A percentile compares a stretch with the other conserved stretches of the same genome.
Conservation (phyloP, 92 coral and sea anemone genomes). For the Actinernus sp. region DNA sequence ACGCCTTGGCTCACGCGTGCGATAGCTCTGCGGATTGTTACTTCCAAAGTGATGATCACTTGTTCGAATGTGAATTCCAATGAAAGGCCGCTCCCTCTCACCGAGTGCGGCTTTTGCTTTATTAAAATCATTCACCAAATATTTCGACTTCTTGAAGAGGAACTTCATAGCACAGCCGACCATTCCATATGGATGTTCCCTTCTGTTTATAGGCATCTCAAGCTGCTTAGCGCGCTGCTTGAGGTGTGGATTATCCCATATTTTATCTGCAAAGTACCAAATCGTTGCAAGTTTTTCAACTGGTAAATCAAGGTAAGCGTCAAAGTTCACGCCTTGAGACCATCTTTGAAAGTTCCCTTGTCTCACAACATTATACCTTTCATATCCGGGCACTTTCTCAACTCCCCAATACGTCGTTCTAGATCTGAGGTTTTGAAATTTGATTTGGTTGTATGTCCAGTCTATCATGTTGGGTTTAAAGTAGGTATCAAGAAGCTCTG, state of each 20-base stretch:
- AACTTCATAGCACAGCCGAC: conserved; percentile 56
- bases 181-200: conserved; percentile 25
- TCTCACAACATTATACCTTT: neutral
- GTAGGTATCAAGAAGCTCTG: conserved; percentile 39
- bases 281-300: conserved; percentile 45
- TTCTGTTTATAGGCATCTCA: conserved; percentile 37
- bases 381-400: conserved; percentile 10
- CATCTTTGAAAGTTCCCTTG: conserved; percentile 35
- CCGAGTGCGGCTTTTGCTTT: conserved; percentile 15
- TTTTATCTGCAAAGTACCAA: conserved; percentile 32
- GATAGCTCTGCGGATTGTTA: conserved; percentile 14
- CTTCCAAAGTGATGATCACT: conserved; percentile 63
- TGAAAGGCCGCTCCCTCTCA: conserved; percentile 24
- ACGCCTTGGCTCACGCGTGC: conserved; percentile 25
- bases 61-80: conserved; percentile 56
- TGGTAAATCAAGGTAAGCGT: conserved; percentile 2
- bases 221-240: conserved; percentile 31
- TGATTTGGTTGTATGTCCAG: conserved; percentile 24
- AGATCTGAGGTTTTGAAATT: conserved; percentile 7
- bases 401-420: conserved; percentile 41
- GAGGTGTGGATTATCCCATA: conserved; percentile 36
- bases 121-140: conserved; percentile 9
- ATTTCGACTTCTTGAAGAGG: conserved; percentile 36
- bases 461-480: conserved; percentile 33
- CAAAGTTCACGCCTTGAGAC: conserved; percentile 27